Evolutionary conservation across 2,797 vertebrate species (phyloP), one percentile per base, ranked within the genome.

Genomic region (Pempheris klunzingeri): DNA sequence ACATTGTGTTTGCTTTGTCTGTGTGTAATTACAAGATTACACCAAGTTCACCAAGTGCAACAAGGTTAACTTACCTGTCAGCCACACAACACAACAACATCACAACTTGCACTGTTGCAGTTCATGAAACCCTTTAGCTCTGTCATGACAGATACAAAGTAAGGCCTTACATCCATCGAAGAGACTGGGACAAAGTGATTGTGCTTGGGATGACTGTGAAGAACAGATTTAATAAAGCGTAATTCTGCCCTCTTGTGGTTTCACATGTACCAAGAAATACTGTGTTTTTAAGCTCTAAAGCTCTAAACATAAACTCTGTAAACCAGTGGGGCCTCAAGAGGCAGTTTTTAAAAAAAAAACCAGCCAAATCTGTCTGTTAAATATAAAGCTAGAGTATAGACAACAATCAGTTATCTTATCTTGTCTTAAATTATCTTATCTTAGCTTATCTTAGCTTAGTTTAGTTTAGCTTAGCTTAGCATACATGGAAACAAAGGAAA

Each of bases 241-340:
- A 44, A 46, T 34, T 22, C 60, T 58, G 77, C 77, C 74, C 52
- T 58, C 83, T 78, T 36, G 64, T 78, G 79, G 74, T 39, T 4
- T 47, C 12, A 44, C 4, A 17, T 26, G 17, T 1, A 34, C 9
- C 12, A 9, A 34, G 53, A 38, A 50, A 52, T n/a, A 15, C 3
- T 36, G 32, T 10, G 32, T 12, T 8, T 3, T 17, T 7, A 43
- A 15, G 41, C 41, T 17, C 5, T 6, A 43, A 14, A 41, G 17
- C 38, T 36, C n/a, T 12, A 22, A 1, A 1, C 11, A 49, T 7
- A 17, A 26, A 38, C 36, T 6, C 7, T 15, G n/a, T 55, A 4
- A 55, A 4, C 53, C 30, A 32, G 28, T 32, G 52, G 28, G 46
- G n/a, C 46, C 46, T 24, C 1, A 4, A 24, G 11, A 55, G 12